Conservation (phyloP, 2,888 invertebrate genomes). For the Tiliacea aurago region DNA sequence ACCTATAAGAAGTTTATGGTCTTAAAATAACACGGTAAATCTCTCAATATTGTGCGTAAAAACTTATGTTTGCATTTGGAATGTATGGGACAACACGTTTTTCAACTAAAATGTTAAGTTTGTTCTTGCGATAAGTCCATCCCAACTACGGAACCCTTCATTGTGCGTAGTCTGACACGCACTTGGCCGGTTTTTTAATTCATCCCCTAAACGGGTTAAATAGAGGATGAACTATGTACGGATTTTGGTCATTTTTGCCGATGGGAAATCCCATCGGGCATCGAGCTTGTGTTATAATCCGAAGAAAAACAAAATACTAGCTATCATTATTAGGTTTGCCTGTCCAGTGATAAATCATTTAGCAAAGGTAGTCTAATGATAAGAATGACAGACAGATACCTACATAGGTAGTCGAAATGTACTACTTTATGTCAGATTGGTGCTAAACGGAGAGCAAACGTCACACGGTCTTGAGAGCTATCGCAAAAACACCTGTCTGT, state of each 20-base stretch:
- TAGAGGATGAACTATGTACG: too few species aligned
- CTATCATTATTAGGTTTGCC: background rate
- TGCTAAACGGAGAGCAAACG: slow-evolving; percentile 12
- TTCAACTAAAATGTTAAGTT: too few species aligned
- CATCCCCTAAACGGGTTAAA: too few species aligned
- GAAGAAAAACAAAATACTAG: background rate
- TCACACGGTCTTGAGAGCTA: slow-evolving; percentile 1
- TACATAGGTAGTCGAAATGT: background rate
- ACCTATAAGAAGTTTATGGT: too few species aligned
- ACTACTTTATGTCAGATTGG: background rate
- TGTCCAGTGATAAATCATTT: background rate
- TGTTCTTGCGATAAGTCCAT: too few species aligned
- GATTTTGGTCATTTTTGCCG: background rate
- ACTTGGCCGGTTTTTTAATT: too few species aligned
- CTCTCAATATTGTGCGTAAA: too few species aligned
- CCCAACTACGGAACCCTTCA: too few species aligned
- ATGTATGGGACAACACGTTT: too few species aligned
- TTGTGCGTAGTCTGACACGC: too few species aligned
- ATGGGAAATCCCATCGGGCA: background rate
- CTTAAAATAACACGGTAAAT: too few species aligned
- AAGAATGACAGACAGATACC: background rate
- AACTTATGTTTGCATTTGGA: too few species aligned
- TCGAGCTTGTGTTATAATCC: background rate
- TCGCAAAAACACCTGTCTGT: background rate
- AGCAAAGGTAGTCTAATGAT: background rate